Conservation (phyloP, 1,140 invertebrate genomes). For the Lepidurus packardi region DNA sequence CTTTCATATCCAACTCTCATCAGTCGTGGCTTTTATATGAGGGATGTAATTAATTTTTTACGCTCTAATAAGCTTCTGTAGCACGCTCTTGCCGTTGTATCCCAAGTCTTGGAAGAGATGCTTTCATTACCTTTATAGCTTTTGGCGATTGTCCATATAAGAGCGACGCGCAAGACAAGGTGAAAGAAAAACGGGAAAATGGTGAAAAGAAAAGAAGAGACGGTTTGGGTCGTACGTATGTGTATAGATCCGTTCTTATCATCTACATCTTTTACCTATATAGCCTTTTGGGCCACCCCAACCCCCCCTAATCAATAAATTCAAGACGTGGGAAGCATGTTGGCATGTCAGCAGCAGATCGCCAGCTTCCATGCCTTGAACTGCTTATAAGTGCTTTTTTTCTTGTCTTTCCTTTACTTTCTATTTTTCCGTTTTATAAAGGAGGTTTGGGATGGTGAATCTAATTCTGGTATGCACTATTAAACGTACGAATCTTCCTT, state of each 20-base stretch:
- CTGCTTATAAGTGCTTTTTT: not conserved
- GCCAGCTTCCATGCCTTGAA: not conserved
- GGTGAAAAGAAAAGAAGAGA: not conserved
- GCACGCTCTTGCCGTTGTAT: not conserved
- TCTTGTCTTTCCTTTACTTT: not conserved
- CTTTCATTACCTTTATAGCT: not conserved
- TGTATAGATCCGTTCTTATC: constrained; percentile 15
- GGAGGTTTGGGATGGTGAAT: not conserved
- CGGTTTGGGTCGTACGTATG: not conserved
- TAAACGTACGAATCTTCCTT: not conserved
- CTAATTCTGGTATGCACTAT: not conserved
- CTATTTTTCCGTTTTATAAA: not conserved
- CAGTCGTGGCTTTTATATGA: not conserved
- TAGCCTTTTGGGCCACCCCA: not conserved
- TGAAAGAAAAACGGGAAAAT: not conserved
- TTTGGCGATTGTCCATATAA: not conserved
- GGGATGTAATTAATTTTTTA: not conserved
- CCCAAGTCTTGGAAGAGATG: not conserved
- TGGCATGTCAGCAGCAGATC: constrained; percentile 13
- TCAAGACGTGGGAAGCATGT: constrained; percentile 13
- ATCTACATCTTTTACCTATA: constrained; percentile 22
- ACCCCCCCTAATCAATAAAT: constrained; percentile 19
- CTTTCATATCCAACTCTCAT: not conserved
- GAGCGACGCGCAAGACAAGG: not conserved
- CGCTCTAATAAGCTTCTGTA: not conserved